Conservation (phyloP, 2,113 vertebrate species). For the Malaclemys terrapin region DNA sequence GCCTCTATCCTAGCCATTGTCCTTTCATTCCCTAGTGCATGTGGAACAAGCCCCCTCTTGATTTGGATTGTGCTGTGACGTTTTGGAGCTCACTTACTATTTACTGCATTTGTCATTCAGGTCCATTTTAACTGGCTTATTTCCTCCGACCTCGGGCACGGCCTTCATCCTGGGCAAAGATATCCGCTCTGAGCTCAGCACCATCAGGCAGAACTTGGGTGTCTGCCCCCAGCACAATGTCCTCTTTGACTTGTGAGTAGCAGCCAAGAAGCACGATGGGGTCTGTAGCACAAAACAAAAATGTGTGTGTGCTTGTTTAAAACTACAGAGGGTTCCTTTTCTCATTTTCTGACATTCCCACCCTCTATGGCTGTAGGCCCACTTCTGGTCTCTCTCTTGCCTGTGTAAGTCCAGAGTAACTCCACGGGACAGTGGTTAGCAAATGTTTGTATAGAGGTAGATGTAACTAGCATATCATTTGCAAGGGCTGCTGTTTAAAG, state of each 20-base stretch:
- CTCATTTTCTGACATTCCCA: background rate
- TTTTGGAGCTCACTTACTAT: background rate
- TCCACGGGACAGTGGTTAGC: background rate
- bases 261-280: background rate
- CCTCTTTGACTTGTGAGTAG: conserved; percentile 95
- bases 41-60: background rate
- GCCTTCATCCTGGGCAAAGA: conserved; percentile 96
- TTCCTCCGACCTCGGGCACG: conserved; percentile 95
- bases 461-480: background rate
- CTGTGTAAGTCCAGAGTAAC: background rate
- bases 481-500: background rate
- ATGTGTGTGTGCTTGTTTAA: background rate
- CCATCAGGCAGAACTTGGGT: conserved; percentile 93
- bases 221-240: conserved; percentile 98
- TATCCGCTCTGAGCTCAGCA: conserved; percentile 90
- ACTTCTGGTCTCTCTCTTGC: background rate
- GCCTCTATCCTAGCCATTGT: background rate
- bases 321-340: background rate
- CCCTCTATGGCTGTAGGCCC: background rate
- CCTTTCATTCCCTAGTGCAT: background rate
- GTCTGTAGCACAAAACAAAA: background rate
- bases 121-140: conserved; percentile 97
- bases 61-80: background rate
- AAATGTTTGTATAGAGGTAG: background rate
- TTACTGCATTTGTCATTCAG: conserved; percentile 72